Conservation (phyloP, 2,888 invertebrate genomes). For the Selenia dentaria region DNA sequence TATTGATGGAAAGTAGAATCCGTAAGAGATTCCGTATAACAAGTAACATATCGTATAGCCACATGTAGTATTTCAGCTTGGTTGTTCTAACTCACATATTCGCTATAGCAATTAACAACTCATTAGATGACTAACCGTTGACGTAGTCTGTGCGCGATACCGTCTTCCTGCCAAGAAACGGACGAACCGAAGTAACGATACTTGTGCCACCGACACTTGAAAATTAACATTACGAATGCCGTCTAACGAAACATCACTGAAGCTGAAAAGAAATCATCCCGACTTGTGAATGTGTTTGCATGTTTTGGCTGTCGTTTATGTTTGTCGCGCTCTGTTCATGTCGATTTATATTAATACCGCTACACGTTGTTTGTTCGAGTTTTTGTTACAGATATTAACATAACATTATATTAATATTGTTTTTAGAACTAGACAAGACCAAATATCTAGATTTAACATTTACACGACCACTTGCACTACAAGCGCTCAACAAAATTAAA, state of each 20-base stretch:
- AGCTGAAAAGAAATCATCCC: slow-evolving; percentile 62
- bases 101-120: slow-evolving; percentile 41
- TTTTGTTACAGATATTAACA: slow-evolving; percentile 24
- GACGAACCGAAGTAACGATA: slow-evolving; percentile 54
- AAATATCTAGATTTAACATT: no score
- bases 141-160: slow-evolving; percentile 68
- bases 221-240: slow-evolving; percentile 73
- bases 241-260: slow-evolving; percentile 72
- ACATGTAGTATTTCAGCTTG: slow-evolving; percentile 43
- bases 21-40: slow-evolving; percentile 7
- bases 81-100: slow-evolving; percentile 46
- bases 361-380: slow-evolving; percentile 41
- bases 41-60: slow-evolving; percentile 1
- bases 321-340: slow-evolving; percentile 63
- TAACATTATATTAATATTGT: slow-evolving; percentile 20
- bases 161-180: slow-evolving; percentile 79
- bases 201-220: slow-evolving; percentile 63
- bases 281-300: slow-evolving; percentile 78
- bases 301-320: slow-evolving; percentile 75
- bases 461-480: no score
- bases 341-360: slow-evolving; percentile 44
- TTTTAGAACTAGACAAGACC: no score
- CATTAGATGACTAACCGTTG: slow-evolving; percentile 43
- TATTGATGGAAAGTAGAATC: slow-evolving; percentile 13
- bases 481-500: no score